These are phyloP conservation scores for Gulo gulo DNA, from an alignment of 2,113 vertebrate genomes.

Conservation along the genomic window DNA sequence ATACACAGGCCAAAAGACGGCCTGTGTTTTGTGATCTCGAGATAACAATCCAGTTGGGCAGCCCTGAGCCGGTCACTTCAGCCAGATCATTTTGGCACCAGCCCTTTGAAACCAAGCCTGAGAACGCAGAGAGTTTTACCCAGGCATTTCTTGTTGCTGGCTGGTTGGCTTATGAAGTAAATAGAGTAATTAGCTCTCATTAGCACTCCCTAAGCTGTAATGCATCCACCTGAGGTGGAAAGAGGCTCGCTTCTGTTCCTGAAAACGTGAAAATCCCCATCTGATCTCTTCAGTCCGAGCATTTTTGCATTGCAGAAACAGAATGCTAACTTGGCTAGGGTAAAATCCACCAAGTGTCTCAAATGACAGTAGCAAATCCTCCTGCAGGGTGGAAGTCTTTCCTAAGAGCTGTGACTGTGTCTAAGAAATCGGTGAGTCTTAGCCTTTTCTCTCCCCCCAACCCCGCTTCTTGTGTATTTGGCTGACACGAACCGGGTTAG, in stretches of 20 bases:
- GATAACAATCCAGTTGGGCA: background rate
- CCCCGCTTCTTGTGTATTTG: background rate
- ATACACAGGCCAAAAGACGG: background rate
- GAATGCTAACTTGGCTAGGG: background rate
- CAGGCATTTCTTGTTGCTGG: slow-evolving; percentile 25
- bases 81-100: slow-evolving; percentile 25
- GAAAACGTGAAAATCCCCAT: background rate
- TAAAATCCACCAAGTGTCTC: background rate
- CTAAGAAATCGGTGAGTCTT: background rate
- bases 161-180: background rate
- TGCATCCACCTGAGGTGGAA: background rate
- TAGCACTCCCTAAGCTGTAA: slow-evolving; percentile 7
- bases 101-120: slow-evolving; percentile 31
- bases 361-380: background rate
- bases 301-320: background rate
- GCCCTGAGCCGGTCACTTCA: background rate
- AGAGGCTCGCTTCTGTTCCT: background rate
- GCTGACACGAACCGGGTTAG: background rate
- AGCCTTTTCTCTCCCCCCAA: background rate
- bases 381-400: background rate
- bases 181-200: slow-evolving; percentile 39
- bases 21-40: background rate
- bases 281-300: background rate
- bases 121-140: background rate
- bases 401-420: background rate